Evolutionary conservation across 2,888 invertebrate genomes (phyloP).

Genomic region (Watsonalla cultraria): DNA sequence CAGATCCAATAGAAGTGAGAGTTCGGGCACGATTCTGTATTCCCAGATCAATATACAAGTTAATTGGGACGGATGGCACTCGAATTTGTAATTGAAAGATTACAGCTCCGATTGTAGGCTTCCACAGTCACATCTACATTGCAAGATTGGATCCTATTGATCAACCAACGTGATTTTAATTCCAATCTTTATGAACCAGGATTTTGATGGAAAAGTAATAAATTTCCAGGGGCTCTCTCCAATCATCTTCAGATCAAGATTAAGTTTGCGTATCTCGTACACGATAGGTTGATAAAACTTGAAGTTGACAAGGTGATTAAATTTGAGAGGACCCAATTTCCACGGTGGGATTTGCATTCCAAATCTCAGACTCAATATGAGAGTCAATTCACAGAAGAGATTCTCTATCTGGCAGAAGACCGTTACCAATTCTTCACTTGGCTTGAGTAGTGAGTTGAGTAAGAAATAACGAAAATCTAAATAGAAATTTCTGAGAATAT

Average conservation of each 20-base stretch:
- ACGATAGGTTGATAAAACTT: too few relatives aligned
- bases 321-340: too few relatives aligned
- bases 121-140: conserved; percentile 31
- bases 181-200: conserved; percentile 1
- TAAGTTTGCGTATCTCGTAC: not conserved
- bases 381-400: too few relatives aligned
- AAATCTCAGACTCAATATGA: too few relatives aligned
- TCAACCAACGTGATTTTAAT: conserved; percentile 15
- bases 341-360: too few relatives aligned
- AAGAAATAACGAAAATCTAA: too few relatives aligned
- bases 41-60: conserved; percentile 58
- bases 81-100: conserved; percentile 67
- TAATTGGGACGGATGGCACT: conserved; percentile 65
- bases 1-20: conserved; percentile 38
- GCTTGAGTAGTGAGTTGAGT: too few relatives aligned
- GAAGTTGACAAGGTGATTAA: too few relatives aligned
- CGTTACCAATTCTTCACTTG: too few relatives aligned
- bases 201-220: not conserved
- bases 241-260: not conserved
- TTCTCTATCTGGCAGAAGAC: too few relatives aligned
- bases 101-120: conserved; percentile 42
- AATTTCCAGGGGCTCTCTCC: not conserved
- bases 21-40: conserved; percentile 23
- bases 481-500: too few relatives aligned
- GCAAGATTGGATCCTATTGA: conserved; percentile 26